phyloP scores from a whole-genome alignment of 2,797 vertebrate genomes.

The Antrozous pallidus region DNA sequence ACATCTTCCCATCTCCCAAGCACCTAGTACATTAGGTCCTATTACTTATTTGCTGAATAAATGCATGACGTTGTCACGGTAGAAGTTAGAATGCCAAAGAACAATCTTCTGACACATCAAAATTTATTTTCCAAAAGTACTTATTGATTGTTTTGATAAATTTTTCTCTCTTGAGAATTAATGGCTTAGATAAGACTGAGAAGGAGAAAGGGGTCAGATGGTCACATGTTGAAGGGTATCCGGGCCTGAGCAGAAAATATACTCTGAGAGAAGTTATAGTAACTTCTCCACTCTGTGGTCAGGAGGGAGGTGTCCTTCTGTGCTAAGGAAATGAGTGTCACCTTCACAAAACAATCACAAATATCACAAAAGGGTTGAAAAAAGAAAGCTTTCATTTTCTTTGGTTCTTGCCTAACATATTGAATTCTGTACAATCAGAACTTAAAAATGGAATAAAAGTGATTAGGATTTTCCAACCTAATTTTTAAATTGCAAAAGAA shows the following conservation, averaged over 20 bases:
- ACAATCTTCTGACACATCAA: background rate
- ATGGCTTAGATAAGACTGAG: background rate
- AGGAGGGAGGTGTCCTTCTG: slow-evolving; percentile 1
- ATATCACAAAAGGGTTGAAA: slow-evolving; percentile 15
- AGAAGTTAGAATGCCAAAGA: slow-evolving; percentile 30
- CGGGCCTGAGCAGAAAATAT: slow-evolving; percentile 34
- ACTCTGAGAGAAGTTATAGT: slow-evolving; percentile 39
- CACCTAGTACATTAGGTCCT: background rate
- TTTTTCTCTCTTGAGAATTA: slow-evolving; percentile 35
- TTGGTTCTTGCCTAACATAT: background rate
- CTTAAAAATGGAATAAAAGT: slow-evolving; percentile 12
- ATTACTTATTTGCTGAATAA: slow-evolving; percentile 20
- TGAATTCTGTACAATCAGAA: slow-evolving; percentile 44
- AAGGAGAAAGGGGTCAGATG: background rate
- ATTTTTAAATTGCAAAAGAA: slow-evolving; percentile 49
- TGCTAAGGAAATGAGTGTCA: background rate
- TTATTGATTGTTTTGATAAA: background rate
- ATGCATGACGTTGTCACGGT: background rate
- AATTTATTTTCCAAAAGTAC: slow-evolving; percentile 27
- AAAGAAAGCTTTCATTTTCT: slow-evolving; percentile 45
- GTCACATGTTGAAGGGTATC: background rate
- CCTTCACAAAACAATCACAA: background rate
- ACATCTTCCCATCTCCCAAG: background rate
- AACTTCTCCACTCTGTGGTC: slow-evolving; percentile 46
- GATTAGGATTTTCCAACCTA: slow-evolving; percentile 13